Conservation (phyloP, 2,797 vertebrate species). For the Sarcoramphus papa region DNA sequence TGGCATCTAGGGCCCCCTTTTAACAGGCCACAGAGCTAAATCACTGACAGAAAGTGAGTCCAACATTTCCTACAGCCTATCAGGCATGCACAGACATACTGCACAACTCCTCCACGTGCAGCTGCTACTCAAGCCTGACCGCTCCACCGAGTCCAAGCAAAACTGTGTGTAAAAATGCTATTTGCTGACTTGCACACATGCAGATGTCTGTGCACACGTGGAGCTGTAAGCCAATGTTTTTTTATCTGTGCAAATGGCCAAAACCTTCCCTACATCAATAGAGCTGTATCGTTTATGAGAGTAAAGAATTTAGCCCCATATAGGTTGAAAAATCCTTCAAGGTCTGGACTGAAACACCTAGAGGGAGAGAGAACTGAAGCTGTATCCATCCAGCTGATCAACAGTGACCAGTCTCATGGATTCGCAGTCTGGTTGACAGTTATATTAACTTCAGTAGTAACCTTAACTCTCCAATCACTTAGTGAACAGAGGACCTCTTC, state of each 20-base stretch:
- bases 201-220: not conserved
- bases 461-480: not conserved
- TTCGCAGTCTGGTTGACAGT: not conserved
- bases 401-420: not conserved
- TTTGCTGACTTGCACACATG: not conserved
- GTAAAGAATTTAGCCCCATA: not conserved
- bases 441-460: not conserved
- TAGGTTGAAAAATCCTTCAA: not conserved
- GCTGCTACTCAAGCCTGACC: not conserved
- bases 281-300: not conserved
- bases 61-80: not conserved
- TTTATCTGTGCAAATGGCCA: not conserved
- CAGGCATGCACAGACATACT: not conserved
- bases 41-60: not conserved
- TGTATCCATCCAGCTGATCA: not conserved
- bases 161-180: not conserved
- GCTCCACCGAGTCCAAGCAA: not conserved
- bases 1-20: not conserved
- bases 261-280: not conserved
- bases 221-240: not conserved
- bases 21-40: not conserved
- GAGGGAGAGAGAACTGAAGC: not conserved
- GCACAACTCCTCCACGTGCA: not conserved
- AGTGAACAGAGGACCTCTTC: not conserved
- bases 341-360: not conserved